These are phyloP conservation scores for Nesidiocoris tenuis DNA, from an alignment of 2,888 invertebrate genomes.

Conservation along the genomic window DNA sequence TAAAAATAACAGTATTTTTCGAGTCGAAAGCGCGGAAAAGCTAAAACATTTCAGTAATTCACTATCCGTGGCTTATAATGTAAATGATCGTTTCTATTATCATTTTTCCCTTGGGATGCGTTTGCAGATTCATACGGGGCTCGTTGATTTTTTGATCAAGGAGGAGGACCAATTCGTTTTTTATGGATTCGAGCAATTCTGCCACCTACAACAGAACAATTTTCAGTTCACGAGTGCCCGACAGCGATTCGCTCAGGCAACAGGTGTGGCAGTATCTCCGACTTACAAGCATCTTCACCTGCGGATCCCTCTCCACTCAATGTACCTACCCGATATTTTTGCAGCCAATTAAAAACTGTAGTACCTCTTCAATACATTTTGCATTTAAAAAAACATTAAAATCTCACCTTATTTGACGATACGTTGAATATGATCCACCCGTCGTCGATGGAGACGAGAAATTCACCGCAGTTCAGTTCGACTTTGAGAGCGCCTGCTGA, in stretches of 20 bases:
- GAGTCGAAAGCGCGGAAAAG: too few species aligned
- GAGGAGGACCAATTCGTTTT: slow-evolving; percentile 72
- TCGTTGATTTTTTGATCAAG: slow-evolving; percentile 82
- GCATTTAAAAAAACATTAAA: too few species aligned
- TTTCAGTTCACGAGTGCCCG: too few species aligned
- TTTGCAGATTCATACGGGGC: slow-evolving; percentile 71
- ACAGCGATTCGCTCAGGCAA: too few species aligned
- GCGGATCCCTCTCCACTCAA: too few species aligned
- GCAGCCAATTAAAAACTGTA: too few species aligned
- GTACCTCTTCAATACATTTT: too few species aligned
- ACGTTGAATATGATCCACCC: slow-evolving; percentile 82
- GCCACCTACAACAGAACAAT: slow-evolving; percentile 61
- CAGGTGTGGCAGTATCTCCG: too few species aligned
- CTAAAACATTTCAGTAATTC: background rate
- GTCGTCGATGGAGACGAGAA: slow-evolving; percentile 71
- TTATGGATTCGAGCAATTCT: slow-evolving; percentile 76
- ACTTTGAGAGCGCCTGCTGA: slow-evolving; percentile 72
- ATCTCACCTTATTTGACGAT: slow-evolving; percentile 68
- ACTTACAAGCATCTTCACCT: too few species aligned
- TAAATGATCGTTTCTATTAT: slow-evolving; percentile 75
- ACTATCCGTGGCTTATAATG: slow-evolving; percentile 63
- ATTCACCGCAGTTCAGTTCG: slow-evolving; percentile 70
- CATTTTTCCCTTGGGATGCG: slow-evolving; percentile 71
- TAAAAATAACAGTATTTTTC: too few species aligned
- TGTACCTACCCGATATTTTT: too few species aligned